Evolutionary conservation across 2,113 vertebrate species (phyloP), one percentile per base, ranked within the genome.

Genomic region (Micromys minutus): DNA sequence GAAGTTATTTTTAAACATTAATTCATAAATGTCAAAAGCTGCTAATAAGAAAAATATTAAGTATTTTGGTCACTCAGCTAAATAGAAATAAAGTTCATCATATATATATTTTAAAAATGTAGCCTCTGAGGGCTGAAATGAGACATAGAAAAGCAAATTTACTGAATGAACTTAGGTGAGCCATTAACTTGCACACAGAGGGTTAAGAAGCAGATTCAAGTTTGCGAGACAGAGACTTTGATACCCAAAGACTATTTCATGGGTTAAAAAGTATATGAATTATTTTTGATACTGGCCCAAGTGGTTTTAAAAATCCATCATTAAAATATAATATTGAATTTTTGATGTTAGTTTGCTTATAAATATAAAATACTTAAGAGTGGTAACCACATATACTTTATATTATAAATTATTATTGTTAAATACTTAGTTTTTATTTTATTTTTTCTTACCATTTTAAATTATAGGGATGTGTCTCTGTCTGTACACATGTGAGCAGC

Each of bases 341-440:
- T 86, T 92, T 87, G 94, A 77, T 65, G 47, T 85, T 63, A 83
- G 65, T 52, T 75, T 91, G 65, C 93, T n/a, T 31, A 90, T 94
- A 93, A 90, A 85, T 71, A 76, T 52, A 91, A 93, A 95, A 84
- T 87, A 93, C 15, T 89, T 39, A 17, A 50, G 63, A 94, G 92
- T 75, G 13, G 12, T 88, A 45, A 69, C 26, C 17, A 57, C 6
- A 7, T 24, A 76, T 59, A 61, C 8, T 93, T 39, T 89, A 47
- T 84, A 57, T 91, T 59, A 45, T 59, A 55, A 34, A 63, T 52
- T 52, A 80, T 29, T 61, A 81, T 59, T 39, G 57, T 59, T 59
- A 83, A 83, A 9, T 29, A 83, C 36, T 16, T 59, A 81, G 59
- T 80, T 83, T 17, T 17, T 42, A 42, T 61, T 79, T 79, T 52